Base-by-base conservation (phyloP, 2,888 invertebrate species). In the Adela reaumurella region DNA sequence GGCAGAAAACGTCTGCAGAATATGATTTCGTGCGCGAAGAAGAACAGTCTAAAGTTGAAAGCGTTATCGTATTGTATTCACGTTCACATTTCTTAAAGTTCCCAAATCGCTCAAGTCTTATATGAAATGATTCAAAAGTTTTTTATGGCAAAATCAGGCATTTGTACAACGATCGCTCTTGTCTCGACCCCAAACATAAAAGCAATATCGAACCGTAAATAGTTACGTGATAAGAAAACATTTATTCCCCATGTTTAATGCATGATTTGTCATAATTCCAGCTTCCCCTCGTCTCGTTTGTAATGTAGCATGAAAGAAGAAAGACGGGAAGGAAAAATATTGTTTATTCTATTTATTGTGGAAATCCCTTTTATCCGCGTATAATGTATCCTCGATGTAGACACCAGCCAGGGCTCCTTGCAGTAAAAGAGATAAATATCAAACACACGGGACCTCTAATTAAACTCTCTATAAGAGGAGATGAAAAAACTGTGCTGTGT, bases 181-280 rank as follows among this genome's bases (percentile, higher is more conserved):
- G n/a, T n/a, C n/a, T n/a, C n/a, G n/a, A n/a, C n/a, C 74, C 77
- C 76, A 76, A 74, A 77, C 77, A 78, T 77, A 78, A 77, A 74
- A 77, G 77, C 77, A 77, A 78, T 78, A 77, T 76, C 72, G 70
- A 71, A 77, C 74, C 76, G 76, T 70, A 70, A 74, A 72, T 76
- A 77, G 76, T 74, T 70, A 77, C 78, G 78, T 78, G 78, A 77
- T 78, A 77, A 77, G 78, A 77, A 77, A 78, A 78, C 78, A 78
- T 78, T 78, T 77, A 78, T 78, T 77, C 76, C 72, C 77, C 67
- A 77, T 78, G 78, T 78, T 78, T 78, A 78, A 78, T 78, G 77
- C 77, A 78, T 77, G 77, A 77, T 78, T 76, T 76, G 77, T 77
- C 76, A 76, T 77, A 78, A 77, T 78, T 78, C 70, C 71, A 68